Percentiles rank a stretch among this genome's conserved stretches.
These are phyloP conservation scores for Sinohyriopsis cumingii DNA, from an alignment of 2,888 invertebrate genomes.

Conservation along the genomic window DNA sequence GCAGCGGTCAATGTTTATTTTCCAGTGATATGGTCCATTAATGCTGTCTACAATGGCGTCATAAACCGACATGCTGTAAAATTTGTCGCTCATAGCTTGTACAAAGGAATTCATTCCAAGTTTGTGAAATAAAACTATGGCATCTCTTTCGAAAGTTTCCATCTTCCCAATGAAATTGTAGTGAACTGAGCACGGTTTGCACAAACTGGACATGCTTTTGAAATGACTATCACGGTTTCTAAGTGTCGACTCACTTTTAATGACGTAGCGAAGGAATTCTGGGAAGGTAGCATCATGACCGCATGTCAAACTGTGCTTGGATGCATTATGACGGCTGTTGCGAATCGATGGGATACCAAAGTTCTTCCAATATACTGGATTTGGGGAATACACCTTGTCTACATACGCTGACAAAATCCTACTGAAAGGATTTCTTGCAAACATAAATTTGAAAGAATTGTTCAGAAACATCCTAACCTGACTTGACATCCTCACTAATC, in stretches of 20 bases:
- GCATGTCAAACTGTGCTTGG: neutral
- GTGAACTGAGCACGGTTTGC: conserved; percentile 22
- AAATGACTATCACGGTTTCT: conserved; percentile 23
- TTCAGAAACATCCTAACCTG: neutral
- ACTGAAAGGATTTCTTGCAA: conserved; percentile 27
- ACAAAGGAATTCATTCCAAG: conserved; percentile 18
- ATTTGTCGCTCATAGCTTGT: conserved; percentile 4
- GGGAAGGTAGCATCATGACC: conserved; percentile 33
- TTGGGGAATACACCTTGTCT: conserved; percentile 28
- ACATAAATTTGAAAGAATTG: conserved; percentile 21
- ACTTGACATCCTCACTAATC: too few species aligned
- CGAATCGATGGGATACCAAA: conserved; percentile 21
- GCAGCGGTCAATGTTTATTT: conserved; percentile 12
- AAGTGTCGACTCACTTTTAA: conserved; percentile 7
- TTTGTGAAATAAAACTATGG: conserved; percentile 24
- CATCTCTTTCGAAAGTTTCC: conserved; percentile 26
- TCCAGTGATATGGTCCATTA: conserved; percentile 28
- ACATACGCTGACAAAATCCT: conserved; percentile 29
- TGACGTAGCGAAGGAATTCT: conserved; percentile 25
- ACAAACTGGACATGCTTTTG: conserved; percentile 18
- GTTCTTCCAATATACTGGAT: conserved; percentile 26
- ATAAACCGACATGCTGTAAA: conserved; percentile 12
- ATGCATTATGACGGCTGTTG: conserved; percentile 1
- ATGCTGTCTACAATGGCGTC: conserved; percentile 32
- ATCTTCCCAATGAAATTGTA: conserved; percentile 29